phyloP scores from a whole-genome alignment of 2,113 vertebrate species.

The Puffinus mauretanicus region DNA sequence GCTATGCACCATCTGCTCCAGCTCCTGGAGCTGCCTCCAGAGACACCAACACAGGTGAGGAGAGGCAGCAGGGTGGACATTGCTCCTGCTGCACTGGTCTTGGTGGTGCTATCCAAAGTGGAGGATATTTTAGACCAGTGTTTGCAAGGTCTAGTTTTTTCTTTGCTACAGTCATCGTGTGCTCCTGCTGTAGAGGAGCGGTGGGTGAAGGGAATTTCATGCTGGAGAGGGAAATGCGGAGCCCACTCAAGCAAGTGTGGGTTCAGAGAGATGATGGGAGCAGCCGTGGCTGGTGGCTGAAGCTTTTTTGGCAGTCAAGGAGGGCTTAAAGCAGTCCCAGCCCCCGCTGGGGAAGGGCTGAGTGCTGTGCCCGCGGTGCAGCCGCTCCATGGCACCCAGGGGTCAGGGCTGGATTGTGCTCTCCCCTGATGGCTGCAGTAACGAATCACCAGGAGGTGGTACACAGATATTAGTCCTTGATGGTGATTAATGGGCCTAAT shows the following conservation, averaged over 20 bases:
- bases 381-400: accelerated
- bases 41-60: not conserved
- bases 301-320: not conserved
- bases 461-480: not conserved
- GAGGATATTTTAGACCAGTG: accelerated
- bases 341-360: not conserved
- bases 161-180: accelerated
- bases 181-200: not conserved
- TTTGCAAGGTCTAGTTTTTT: not conserved
- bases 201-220: not conserved
- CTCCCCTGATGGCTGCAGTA: not conserved
- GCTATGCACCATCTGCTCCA: accelerated
- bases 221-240: accelerated
- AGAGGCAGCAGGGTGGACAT: not conserved
- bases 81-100: not conserved
- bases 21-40: not conserved
- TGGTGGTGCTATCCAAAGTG: not conserved
- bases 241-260: not conserved
- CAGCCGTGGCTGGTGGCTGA: not conserved
- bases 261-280: not conserved
- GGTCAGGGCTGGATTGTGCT: not conserved
- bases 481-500: not conserved
- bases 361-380: not conserved
- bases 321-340: not conserved
- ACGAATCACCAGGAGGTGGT: not conserved